Evolutionary conservation across 2,113 vertebrate species (phyloP).

Genomic region (Clarias magur): DNA sequence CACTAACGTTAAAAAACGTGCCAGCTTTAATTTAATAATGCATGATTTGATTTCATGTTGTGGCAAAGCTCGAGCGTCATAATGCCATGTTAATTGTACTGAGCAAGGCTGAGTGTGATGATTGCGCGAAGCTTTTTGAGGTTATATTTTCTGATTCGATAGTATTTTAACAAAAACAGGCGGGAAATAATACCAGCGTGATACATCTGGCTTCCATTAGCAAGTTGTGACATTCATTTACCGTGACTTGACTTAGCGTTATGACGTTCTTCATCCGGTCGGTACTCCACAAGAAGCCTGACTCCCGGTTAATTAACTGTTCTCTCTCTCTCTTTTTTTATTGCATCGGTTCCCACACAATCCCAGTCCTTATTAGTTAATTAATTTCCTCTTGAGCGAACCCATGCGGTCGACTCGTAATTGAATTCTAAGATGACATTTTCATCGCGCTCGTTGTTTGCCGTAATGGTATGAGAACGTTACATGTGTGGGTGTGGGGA

Average conservation of each 20-base stretch:
- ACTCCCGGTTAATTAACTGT: slow-evolving; percentile 30
- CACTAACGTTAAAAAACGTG: neutral
- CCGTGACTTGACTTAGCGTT: slow-evolving; percentile 3
- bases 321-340: neutral
- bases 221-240: neutral
- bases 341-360: slow-evolving; percentile 4
- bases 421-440: slow-evolving; percentile 40
- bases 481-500: neutral
- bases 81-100: neutral
- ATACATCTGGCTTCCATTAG: slow-evolving; percentile 5
- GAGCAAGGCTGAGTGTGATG: neutral
- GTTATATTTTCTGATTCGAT: no score
- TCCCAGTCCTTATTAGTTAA: slow-evolving; percentile 45
- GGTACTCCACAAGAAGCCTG: slow-evolving; percentile 2
- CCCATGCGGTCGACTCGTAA: slow-evolving; percentile 34
- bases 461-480: slow-evolving; percentile 2
- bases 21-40: neutral
- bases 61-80: neutral
- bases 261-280: neutral
- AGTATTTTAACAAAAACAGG: neutral
- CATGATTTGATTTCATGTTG: neutral
- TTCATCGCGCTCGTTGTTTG: slow-evolving; percentile 13
- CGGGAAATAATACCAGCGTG: neutral
- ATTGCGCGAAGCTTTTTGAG: no score
- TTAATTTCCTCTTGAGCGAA: slow-evolving; percentile 41